Conservation (phyloP, 1,140 invertebrate genomes). For the Brachionus koreanus region DNA sequence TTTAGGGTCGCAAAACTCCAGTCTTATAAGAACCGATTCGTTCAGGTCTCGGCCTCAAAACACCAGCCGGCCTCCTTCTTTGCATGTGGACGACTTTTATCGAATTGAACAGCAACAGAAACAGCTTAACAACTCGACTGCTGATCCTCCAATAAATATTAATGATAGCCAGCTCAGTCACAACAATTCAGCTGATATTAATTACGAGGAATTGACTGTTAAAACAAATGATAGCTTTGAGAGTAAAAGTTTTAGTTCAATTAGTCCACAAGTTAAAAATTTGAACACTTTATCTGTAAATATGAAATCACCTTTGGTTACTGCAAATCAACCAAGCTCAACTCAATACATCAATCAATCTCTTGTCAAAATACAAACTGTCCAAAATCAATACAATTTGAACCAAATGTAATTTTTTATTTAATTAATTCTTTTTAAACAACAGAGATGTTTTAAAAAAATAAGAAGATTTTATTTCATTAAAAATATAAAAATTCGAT, state of each 20-base stretch:
- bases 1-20: neutral
- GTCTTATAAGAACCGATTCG: neutral
- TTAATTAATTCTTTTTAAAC: too few relatives aligned
- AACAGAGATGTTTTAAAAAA: neutral
- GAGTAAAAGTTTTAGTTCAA: neutral
- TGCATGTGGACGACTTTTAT: slow-evolving; percentile 45
- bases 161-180: neutral
- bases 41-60: slow-evolving; percentile 18
- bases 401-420: neutral
- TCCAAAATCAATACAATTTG: neutral
- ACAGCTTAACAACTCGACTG: neutral
- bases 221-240: neutral
- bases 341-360: neutral
- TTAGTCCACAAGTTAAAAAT: slow-evolving; percentile 3
- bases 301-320: neutral
- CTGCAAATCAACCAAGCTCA: neutral
- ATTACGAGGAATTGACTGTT: neutral
- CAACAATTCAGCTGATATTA: neutral
- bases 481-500: too few relatives aligned
- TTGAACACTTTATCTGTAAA: neutral
- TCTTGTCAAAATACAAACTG: neutral
- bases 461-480: neutral
- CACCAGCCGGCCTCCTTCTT: slow-evolving; percentile 42
- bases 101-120: slow-evolving; percentile 35
- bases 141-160: too few relatives aligned